These are phyloP conservation scores for Synaphobranchus kaupii DNA, from an alignment of 2,797 vertebrate species.

Conservation along the genomic window DNA sequence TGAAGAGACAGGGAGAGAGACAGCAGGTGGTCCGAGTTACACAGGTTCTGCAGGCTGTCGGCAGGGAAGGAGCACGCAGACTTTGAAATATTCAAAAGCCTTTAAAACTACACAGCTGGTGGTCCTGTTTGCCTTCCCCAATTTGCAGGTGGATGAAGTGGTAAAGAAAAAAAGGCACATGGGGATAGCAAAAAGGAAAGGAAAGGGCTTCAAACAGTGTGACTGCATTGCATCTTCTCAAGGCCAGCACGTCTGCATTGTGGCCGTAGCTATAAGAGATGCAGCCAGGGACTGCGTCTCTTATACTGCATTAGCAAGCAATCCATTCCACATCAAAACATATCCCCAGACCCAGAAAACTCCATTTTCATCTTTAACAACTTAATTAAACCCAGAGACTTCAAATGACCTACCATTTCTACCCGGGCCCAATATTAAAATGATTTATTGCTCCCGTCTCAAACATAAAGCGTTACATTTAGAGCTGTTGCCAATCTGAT, in stretches of 20 bases:
- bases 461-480: constrained; percentile 71
- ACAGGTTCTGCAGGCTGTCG: constrained; percentile 50
- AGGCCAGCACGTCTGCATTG: constrained; percentile 26
- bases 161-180: constrained; percentile 38
- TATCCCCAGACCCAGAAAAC: constrained; percentile 55
- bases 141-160: constrained; percentile 45
- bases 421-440: constrained; percentile 60
- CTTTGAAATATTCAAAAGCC: constrained; percentile 55
- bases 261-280: constrained; percentile 37
- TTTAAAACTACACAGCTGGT: constrained; percentile 57
- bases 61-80: constrained; percentile 45
- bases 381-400: constrained; percentile 75
- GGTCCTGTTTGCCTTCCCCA: constrained; percentile 42
- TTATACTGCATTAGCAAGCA: constrained; percentile 50
- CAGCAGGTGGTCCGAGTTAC: constrained; percentile 43
- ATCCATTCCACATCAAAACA: constrained; percentile 65
- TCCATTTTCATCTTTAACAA: constrained; percentile 48
- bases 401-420: constrained; percentile 49
- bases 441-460: constrained; percentile 74
- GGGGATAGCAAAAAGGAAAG: constrained; percentile 33
- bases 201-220: constrained; percentile 9
- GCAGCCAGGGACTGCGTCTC: constrained; percentile 41
- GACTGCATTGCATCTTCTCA: constrained; percentile 21
- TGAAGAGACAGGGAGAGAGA: neutral
- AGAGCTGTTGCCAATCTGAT: constrained; percentile 62